Conservation (phyloP, 2,113 vertebrate genomes). For the Phasianus colchicus region DNA sequence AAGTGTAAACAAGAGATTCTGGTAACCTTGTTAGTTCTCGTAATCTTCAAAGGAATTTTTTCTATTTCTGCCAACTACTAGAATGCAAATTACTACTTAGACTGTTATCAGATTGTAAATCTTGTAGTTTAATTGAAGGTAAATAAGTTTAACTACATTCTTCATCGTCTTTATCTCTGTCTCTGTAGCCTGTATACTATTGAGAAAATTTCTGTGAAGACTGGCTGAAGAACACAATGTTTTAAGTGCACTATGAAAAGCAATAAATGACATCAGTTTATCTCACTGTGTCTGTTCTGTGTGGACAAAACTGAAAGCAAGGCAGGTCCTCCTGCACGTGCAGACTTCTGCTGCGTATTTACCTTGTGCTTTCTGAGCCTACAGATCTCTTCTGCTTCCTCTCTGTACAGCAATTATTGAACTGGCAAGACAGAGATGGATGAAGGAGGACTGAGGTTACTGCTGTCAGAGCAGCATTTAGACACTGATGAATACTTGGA, state of each 20-base stretch:
- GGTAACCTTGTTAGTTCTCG: slow-evolving; percentile 1
- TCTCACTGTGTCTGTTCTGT: accelerated
- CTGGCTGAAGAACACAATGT: not conserved
- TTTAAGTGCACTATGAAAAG: not conserved
- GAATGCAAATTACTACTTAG: not conserved
- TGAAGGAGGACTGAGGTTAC: not conserved
- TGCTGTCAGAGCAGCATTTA: too few species aligned
- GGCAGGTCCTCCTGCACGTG: not conserved
- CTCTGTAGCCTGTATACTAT: not conserved
- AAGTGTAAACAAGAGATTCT: slow-evolving; percentile 50
- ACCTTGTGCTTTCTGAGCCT: not conserved
- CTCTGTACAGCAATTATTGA: not conserved
- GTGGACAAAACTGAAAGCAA: not conserved
- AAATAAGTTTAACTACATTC: not conserved
- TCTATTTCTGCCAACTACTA: not conserved
- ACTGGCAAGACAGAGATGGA: not conserved
- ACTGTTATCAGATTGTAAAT: not conserved
- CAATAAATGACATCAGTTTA: not conserved
- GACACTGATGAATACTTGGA: accelerated
- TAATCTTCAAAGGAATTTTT: not conserved
- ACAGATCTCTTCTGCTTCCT: too few species aligned
- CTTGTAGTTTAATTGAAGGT: not conserved
- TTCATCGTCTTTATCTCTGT: not conserved
- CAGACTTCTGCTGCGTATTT: not conserved
- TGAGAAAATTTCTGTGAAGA: not conserved